Evolutionary conservation across 1,140 invertebrate species (phyloP).

Genomic region (Hypothenemus hampei): DNA sequence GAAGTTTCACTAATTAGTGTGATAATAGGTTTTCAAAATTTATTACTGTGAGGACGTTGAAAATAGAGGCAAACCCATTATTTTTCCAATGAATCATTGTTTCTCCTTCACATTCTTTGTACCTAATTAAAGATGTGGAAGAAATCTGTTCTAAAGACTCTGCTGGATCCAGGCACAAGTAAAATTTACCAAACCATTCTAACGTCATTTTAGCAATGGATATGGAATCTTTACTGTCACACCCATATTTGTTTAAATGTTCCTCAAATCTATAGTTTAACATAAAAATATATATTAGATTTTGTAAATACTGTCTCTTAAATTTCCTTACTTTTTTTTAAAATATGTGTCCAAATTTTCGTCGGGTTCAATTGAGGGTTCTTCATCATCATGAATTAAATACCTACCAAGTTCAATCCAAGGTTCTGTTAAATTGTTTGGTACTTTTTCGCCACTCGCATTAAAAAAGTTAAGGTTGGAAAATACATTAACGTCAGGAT

Average conservation of each 20-base stretch:
- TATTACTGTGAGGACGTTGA: constrained; percentile 33
- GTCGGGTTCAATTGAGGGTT: constrained; percentile 3
- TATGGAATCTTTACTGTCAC: constrained; percentile 11
- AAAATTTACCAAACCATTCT: constrained; percentile 53
- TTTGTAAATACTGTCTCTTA: constrained; percentile 16
- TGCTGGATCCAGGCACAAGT: constrained; percentile 53
- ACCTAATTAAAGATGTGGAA: constrained; percentile 44
- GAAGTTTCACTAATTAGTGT: not conserved
- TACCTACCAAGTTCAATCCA: constrained; percentile 26
- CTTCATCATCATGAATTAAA: constrained; percentile 26
- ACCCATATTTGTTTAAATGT: constrained; percentile 11
- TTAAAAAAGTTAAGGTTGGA: constrained; percentile 4
- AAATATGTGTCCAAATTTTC: constrained; percentile 22
- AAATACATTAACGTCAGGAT: not conserved
- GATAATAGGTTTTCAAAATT: not conserved
- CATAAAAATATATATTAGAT: constrained; percentile 22
- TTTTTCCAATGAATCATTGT: constrained; percentile 34
- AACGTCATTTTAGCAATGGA: constrained; percentile 47
- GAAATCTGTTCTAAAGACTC: constrained; percentile 59
- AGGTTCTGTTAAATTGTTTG: constrained; percentile 46
- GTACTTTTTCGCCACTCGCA: not conserved
- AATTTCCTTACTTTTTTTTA: constrained; percentile 22
- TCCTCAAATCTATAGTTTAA: constrained; percentile 5
- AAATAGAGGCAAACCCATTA: constrained; percentile 32
- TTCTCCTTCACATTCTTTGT: constrained; percentile 31